Evolutionary conservation across 2,888 invertebrate species (phyloP), one percentile per base, ranked within the genome.

Genomic region (Nomada ferruginata): DNA sequence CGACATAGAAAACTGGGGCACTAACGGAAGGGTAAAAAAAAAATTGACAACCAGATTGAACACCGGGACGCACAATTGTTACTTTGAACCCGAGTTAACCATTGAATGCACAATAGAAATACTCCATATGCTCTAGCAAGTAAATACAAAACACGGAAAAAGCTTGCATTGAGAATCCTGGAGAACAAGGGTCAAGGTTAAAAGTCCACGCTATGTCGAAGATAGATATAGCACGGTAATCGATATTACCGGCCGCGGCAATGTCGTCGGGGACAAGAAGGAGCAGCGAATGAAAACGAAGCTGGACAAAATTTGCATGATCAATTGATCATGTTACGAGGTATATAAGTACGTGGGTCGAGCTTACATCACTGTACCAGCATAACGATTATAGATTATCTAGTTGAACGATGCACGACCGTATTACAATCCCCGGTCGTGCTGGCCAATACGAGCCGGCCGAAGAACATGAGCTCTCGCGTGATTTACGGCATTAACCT

Each of bases 111-210:
- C 47, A 47, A 47, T 47, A 36, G 36, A 36, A 7, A 36, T 15
- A 13, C 26, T 66, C 5, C 18, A 23, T 44, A 9, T 23, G 42
- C n/a, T 26, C 42, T 13, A n/a, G 13, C 11, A 7, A 63, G 26
- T 44, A 15, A 64, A 72, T 60, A 53, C 29, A 29, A 65, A 42
- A 50, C 36, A 18, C 29, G 18, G 11, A 64, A 15, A 36, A 59
- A 18, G 50, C 53, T 44, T 36, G 29, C 63, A 20, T 53, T 76
- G 84, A 86, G 79, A 80, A 63, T 64, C 53, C 70, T 64, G 60
- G 82, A 76, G 86, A 87, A 80, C 82, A 86, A 86, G 77, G 87
- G 88, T 88, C 87, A 88, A 87, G 87, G 87, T 88, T 87, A 75
- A 57, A 66, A 83, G 81, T 83, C 78, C 76, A 53, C 52, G 72